Evolutionary conservation across 2,797 vertebrate species (phyloP).

Genomic region (Muscicapa comitata): DNA sequence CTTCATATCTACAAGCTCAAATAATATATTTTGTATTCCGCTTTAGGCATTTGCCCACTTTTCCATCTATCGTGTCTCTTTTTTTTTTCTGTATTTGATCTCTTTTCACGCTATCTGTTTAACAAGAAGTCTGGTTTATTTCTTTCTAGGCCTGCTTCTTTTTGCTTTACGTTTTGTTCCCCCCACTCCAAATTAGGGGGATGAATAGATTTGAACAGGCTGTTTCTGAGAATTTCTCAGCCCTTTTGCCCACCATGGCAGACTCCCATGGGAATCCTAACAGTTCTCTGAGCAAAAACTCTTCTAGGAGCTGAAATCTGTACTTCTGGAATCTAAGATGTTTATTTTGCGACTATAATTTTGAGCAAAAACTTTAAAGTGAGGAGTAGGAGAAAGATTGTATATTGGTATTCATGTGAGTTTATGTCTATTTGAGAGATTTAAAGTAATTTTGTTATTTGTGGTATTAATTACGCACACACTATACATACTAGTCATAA

Average conservation of each 20-base stretch:
- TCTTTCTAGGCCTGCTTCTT: not conserved
- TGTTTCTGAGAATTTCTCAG: not conserved
- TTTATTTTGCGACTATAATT: not conserved
- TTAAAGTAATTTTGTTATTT: not conserved
- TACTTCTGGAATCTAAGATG: not conserved
- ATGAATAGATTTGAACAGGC: not conserved
- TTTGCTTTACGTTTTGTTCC: not conserved
- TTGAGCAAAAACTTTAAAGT: not conserved
- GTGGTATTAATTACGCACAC: not conserved
- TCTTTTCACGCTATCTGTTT: not conserved
- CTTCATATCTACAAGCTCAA: not conserved
- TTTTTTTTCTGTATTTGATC: not conserved
- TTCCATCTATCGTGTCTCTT: not conserved
- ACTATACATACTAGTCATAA: not conserved
- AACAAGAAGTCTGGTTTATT: not conserved
- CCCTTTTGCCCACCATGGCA: not conserved
- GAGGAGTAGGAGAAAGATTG: not conserved
- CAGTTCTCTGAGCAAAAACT: not conserved
- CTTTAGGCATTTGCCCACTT: rapidly evolving
- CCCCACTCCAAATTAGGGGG: rapidly evolving
- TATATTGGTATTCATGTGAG: not conserved
- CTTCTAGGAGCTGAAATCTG: not conserved
- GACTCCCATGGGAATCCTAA: not conserved
- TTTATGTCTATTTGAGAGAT: not conserved
- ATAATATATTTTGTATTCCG: not conserved